phyloP scores from a whole-genome alignment of 2,113 vertebrate genomes.

The Corythoichthys haematopterus region DNA sequence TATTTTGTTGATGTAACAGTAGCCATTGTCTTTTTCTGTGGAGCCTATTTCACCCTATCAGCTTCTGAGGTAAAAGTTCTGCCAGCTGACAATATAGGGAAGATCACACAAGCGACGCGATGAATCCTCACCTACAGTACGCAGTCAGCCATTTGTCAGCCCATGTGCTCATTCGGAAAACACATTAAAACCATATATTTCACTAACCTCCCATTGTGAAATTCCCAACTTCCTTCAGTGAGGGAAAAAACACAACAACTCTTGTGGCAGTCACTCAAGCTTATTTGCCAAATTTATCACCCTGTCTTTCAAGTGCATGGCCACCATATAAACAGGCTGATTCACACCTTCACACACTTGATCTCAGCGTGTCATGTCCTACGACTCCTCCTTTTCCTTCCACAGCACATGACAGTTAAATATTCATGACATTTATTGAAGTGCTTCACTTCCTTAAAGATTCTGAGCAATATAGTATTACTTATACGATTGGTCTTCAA shows the following conservation, averaged over 20 bases:
- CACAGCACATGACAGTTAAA: slow-evolving; percentile 43
- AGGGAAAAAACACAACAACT: slow-evolving; percentile 48
- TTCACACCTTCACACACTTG: slow-evolving; percentile 72
- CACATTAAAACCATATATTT: slow-evolving; percentile 57
- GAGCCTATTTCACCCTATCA: not conserved
- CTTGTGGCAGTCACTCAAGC: slow-evolving; percentile 51
- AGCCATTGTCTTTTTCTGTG: not conserved
- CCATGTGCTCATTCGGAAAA: slow-evolving; percentile 40
- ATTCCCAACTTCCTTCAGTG: slow-evolving; percentile 63
- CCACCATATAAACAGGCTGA: slow-evolving; percentile 64
- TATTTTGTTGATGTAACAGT: not conserved
- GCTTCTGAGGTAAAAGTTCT: not conserved
- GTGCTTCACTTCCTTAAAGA: slow-evolving; percentile 4
- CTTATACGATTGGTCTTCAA: not conserved
- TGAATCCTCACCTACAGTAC: slow-evolving; percentile 17
- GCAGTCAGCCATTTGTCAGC: slow-evolving; percentile 60
- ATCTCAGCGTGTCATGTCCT: slow-evolving; percentile 62
- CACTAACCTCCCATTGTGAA: slow-evolving; percentile 57
- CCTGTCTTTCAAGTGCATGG: slow-evolving; percentile 78
- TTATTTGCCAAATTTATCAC: slow-evolving; percentile 72
- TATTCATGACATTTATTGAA: slow-evolving; percentile 47
- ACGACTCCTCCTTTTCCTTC: slow-evolving; percentile 38
- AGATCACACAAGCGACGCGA: slow-evolving; percentile 2
- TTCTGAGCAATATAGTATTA: not conserved
- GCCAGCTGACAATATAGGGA: not conserved